phyloP scores from a whole-genome alignment of 2,113 vertebrate species.

The Microtus pennsylvanicus region DNA sequence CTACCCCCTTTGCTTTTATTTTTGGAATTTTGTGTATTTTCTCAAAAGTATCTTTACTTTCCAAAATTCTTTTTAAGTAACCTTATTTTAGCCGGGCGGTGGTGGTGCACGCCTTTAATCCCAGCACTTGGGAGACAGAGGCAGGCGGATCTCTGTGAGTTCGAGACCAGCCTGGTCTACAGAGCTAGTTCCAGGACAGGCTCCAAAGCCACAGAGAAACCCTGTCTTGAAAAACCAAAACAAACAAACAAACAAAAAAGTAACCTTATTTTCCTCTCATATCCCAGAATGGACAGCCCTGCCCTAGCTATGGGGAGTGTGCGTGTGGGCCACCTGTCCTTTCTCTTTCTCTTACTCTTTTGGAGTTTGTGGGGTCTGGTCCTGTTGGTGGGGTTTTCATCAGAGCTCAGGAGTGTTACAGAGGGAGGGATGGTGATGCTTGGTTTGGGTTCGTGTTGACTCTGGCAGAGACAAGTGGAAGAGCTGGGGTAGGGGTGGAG shows the following conservation, averaged over 20 bases:
- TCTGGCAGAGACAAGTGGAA: not conserved
- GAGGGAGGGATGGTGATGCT: not conserved
- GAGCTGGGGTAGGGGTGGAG: not conserved
- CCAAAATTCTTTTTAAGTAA: not conserved
- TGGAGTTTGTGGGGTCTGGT: not conserved
- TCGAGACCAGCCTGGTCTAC: too few relatives aligned
- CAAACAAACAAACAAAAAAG: not conserved
- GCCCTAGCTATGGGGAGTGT: not conserved
- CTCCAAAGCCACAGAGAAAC: too few relatives aligned
- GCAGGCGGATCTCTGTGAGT: too few relatives aligned
- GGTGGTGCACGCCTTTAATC: too few relatives aligned
- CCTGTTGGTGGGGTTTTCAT: not conserved
- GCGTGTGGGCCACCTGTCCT: not conserved
- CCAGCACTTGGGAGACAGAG: too few relatives aligned
- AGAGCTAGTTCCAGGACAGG: too few relatives aligned
- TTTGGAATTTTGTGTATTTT: not conserved
- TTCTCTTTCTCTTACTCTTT: constrained; percentile 12
- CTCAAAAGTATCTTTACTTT: not conserved
- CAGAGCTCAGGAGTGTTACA: not conserved
- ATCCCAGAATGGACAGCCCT: not conserved
- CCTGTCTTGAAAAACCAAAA: too few relatives aligned
- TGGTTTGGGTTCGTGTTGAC: not conserved
- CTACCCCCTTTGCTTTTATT: not conserved
- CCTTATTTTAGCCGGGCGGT: not conserved
- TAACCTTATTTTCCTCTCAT: not conserved